Conservation (phyloP, 2,113 vertebrate species). For the Oncorhynchus gorbuscha region DNA sequence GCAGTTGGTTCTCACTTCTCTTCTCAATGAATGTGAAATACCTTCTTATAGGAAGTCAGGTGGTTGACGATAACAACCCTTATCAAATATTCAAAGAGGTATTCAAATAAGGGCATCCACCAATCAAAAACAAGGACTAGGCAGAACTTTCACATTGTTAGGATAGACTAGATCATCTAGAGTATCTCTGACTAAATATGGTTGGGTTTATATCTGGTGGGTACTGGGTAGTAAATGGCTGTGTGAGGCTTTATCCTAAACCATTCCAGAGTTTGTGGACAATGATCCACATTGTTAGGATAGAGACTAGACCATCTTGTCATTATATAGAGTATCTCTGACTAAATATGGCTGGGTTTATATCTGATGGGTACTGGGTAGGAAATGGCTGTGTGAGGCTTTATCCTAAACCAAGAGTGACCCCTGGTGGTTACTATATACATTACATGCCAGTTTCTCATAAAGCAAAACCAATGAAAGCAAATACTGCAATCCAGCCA, state of each 20-base stretch:
- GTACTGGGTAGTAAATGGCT: neutral
- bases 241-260: neutral
- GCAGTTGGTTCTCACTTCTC: too few relatives aligned
- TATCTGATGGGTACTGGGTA: neutral
- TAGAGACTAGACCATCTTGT: too few relatives aligned
- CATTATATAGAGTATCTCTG: neutral
- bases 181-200: neutral
- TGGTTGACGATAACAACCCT: too few relatives aligned
- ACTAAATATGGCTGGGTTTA: neutral
- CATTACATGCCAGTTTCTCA: neutral
- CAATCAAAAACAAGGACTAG: too few relatives aligned
- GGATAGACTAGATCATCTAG: neutral
- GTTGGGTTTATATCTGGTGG: too few relatives aligned
- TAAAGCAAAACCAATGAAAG: too few relatives aligned
- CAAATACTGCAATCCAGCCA: too few relatives aligned
- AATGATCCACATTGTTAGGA: neutral
- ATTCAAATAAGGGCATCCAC: too few relatives aligned
- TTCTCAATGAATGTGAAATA: too few relatives aligned
- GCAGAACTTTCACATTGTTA: neutral
- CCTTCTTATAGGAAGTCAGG: too few relatives aligned
- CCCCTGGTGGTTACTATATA: conserved; percentile 45
- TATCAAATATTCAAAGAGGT: too few relatives aligned
- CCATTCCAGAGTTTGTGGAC: too few relatives aligned
- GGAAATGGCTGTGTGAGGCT: neutral
- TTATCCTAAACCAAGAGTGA: conserved; percentile 33